phyloP scores from a whole-genome alignment of 2,888 invertebrate species.

The Pelosia muscerda region DNA sequence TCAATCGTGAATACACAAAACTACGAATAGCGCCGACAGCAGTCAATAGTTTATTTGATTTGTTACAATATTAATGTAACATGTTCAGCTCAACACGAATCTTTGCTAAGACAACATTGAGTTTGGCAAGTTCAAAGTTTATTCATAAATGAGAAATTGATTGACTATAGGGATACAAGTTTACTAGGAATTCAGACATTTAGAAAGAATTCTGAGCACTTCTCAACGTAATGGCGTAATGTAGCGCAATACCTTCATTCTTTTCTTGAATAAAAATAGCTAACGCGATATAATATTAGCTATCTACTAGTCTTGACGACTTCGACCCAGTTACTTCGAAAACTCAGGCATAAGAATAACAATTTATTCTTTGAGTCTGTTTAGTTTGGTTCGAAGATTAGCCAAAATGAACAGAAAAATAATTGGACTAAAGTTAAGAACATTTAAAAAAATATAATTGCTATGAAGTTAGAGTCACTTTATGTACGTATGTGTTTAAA shows the following conservation, averaged over 20 bases:
- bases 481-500: no score
- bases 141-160: slow-evolving; percentile 47
- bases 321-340: no score
- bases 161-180: slow-evolving; percentile 45
- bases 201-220: background rate
- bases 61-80: slow-evolving; percentile 51
- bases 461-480: no score
- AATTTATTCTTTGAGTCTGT: no score
- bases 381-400: no score
- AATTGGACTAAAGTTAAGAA: no score
- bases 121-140: slow-evolving; percentile 46
- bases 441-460: no score
- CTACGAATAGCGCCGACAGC: slow-evolving; percentile 32
- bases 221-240: background rate
- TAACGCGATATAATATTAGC: no score
- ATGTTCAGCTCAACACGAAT: slow-evolving; percentile 24
- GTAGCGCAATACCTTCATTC: background rate
- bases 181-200: slow-evolving; percentile 34
- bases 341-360: no score
- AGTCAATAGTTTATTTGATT: slow-evolving; percentile 48
- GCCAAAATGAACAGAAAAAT: no score
- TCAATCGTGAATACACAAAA: slow-evolving; percentile 47
- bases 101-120: slow-evolving; percentile 38
- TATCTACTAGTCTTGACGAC: no score
- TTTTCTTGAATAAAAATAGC: no score